phyloP scores from a whole-genome alignment of 2,888 invertebrate genomes.

The Apocheima hispidaria region DNA sequence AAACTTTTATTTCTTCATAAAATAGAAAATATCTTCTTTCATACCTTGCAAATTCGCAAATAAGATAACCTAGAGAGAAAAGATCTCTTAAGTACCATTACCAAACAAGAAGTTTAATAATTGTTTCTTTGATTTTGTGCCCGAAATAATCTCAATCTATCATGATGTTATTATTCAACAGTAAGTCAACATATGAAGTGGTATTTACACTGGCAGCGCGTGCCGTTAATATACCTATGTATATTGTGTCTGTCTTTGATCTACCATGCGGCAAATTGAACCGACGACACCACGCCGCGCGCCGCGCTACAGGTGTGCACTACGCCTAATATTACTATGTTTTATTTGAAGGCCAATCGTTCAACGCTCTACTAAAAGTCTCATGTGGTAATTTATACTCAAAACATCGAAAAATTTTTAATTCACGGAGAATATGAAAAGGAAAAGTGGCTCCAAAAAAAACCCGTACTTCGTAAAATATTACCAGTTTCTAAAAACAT shows the following conservation, averaged over 20 bases:
- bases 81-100: neutral
- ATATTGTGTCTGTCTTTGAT: conserved; percentile 67
- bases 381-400: neutral
- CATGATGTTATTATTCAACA: conserved; percentile 22
- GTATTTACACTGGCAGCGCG: conserved; percentile 41
- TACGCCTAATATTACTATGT: conserved; percentile 60
- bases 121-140: neutral
- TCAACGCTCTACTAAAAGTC: conserved; percentile 25
- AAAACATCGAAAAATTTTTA: neutral
- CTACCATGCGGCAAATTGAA: conserved; percentile 74
- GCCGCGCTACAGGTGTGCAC: conserved; percentile 63
- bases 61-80: neutral
- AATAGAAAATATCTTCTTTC: no score
- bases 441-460: neutral
- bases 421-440: neutral
- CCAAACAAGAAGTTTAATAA: neutral
- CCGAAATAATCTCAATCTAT: neutral
- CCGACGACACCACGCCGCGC: conserved; percentile 58
- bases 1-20: no score
- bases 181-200: conserved; percentile 35
- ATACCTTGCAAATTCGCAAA: neutral
- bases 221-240: conserved; percentile 37
- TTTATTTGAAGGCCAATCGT: conserved; percentile 37
- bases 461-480: neutral
- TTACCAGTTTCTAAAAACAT: neutral